A percentile compares a stretch with the other conserved stretches of the same genome.
Conservation (phyloP, 2,888 invertebrate genomes). For the Steromphala cineraria region DNA sequence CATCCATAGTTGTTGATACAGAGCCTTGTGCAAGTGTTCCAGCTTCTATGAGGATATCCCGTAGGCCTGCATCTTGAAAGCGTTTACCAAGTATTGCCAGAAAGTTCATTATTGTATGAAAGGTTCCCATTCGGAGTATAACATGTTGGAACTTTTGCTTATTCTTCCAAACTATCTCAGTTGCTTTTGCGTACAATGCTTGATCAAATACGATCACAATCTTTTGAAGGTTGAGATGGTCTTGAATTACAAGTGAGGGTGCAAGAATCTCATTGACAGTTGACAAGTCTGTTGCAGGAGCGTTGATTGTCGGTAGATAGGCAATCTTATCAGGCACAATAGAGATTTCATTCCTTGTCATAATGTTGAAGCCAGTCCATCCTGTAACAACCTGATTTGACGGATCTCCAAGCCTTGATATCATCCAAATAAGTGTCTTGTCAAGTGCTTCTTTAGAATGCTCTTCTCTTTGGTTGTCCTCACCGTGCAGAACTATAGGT, state of each 20-base stretch:
- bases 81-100: no score
- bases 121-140: no score
- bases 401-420: not conserved
- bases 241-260: not conserved
- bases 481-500: not conserved
- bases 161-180: conserved; percentile 1
- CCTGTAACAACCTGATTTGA: not conserved
- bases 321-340: not conserved
- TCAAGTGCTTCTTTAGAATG: not conserved
- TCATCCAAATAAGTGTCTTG: not conserved
- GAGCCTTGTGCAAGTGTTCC: not conserved
- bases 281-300: conserved; percentile 4
- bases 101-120: not conserved
- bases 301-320: not conserved
- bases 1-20: not conserved
- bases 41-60: not conserved
- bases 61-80: conserved; percentile 10
- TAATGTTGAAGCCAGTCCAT: conserved; percentile 4
- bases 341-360: not conserved
- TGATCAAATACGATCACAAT: no score
- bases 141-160: not conserved
- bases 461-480: not conserved
- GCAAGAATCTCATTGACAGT: not conserved
- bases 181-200: not conserved
- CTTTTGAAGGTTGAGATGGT: no score